Conservation (phyloP, 2,888 invertebrate genomes). For the Drosophila longiperda region DNA sequence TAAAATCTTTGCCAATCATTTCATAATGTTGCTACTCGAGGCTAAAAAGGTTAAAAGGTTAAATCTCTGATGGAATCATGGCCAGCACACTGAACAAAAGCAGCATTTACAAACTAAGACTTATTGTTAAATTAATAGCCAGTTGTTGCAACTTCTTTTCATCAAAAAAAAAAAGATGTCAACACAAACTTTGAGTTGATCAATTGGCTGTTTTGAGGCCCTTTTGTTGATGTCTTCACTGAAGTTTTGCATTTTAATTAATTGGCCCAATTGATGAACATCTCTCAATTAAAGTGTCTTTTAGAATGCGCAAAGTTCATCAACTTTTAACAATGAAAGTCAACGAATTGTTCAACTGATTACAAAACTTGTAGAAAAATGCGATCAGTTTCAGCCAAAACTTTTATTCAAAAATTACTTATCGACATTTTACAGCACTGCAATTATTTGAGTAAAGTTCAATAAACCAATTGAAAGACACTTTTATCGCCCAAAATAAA, state of each 20-base stretch:
- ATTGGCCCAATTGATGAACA: conserved; percentile 5
- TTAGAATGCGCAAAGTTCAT: neutral
- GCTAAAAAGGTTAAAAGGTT: conserved; percentile 38
- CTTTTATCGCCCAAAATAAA: neutral
- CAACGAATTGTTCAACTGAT: neutral
- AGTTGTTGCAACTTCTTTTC: conserved; percentile 52
- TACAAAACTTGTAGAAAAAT: neutral
- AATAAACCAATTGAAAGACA: neutral
- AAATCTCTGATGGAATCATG: conserved; percentile 26
- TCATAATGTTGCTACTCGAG: conserved; percentile 14
- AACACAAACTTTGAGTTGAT: conserved; percentile 37
- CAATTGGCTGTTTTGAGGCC: conserved; percentile 24
- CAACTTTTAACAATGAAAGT: neutral
- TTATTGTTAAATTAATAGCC: conserved; percentile 41
- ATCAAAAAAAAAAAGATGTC: conserved; percentile 43
- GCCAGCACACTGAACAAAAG: conserved; percentile 11
- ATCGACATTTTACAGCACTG: neutral
- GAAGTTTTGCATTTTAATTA: conserved; percentile 6
- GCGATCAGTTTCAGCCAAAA: neutral
- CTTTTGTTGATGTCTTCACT: conserved; percentile 20
- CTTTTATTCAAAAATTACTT: neutral
- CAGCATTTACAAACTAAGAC: neutral
- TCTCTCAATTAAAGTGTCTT: conserved; percentile 12
- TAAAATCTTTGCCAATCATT: conserved; percentile 6
- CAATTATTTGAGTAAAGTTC: neutral